Base-by-base conservation (phyloP, 2,113 vertebrate genomes). In the Pangasianodon gigas region DNA sequence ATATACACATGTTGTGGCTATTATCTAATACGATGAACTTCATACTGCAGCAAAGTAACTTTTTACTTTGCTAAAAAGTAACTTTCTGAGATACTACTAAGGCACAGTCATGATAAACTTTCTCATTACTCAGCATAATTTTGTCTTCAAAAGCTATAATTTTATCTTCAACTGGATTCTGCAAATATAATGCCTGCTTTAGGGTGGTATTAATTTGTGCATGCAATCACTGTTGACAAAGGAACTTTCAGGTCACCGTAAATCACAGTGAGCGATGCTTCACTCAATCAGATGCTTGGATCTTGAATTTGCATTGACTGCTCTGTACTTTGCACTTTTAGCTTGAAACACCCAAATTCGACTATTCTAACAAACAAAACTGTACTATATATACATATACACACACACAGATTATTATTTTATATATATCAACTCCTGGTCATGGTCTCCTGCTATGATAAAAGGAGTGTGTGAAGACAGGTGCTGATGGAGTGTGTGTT, bases 401-500 rank as follows among this genome's bases (percentile, higher is more conserved):
- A 37, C 37, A 37, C 37, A 37, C 37, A 37, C 37, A 37, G 1
- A 37, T 37, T 37, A 37, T 37, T 37, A 37, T 37, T 37, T 37
- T 37, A 37, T 37, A 69, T 29, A 29, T 29, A 51, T 80, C 26
- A 29, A 11, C 77, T 51, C 10, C 16, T 29, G 21, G 46, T 81
- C 48, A 32, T 14, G 44, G 79, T n/a, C 0, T 14, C 48, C 46
- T 52, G 77, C 48, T 51, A 6, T 37, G 16, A 69, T 54, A 41
- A 48, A 67, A 62, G 19, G 32, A 16, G 90, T 86, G 93, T 91
- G 92, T 86, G 92, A 75, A 92, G 91, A 94, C 94, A 96, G 95
- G 94, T 96, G 95, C 92, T 91, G 94, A 93, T 90, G 26, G 87
- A 81, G 89, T 90, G 94, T 93, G 95, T 94, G 92, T 91, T 48